phyloP scores from a whole-genome alignment of 2,888 invertebrate genomes.

The Hydraecia micacea region DNA sequence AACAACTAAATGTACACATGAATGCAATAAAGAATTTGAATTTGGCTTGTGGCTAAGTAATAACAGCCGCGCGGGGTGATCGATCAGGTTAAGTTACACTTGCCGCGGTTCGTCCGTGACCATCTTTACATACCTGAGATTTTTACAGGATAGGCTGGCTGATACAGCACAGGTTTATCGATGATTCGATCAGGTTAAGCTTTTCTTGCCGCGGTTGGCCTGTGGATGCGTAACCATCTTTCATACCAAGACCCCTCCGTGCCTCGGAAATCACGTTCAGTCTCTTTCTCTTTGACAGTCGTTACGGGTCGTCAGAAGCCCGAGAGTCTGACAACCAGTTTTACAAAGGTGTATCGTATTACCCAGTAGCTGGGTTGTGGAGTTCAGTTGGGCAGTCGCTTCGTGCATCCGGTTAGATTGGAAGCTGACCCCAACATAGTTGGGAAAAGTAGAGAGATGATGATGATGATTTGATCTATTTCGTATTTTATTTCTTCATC shows the following conservation, averaged over 20 bases:
- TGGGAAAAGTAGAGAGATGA: neutral
- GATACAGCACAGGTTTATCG: too few species aligned
- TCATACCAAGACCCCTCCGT: neutral
- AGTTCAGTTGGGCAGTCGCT: too few species aligned
- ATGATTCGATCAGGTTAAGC: neutral
- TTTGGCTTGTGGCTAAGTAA: too few species aligned
- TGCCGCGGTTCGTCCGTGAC: neutral
- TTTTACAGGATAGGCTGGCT: too few species aligned
- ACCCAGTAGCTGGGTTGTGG: neutral
- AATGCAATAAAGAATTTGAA: too few species aligned
- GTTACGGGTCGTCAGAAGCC: neutral
- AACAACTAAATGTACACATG: too few species aligned
- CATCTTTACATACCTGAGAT: too few species aligned
- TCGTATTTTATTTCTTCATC: neutral
- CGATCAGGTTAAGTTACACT: neutral
- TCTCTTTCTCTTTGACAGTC: neutral
- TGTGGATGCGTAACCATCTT: neutral
- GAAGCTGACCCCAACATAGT: neutral
- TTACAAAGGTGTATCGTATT: neutral
- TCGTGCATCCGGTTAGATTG: neutral
- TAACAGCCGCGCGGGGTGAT: neutral
- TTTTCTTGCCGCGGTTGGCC: neutral
- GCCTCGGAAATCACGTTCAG: neutral
- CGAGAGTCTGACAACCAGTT: neutral
- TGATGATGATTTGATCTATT: neutral